Evolutionary conservation across 1,140 invertebrate species (phyloP), one percentile per base, ranked within the genome.

Genomic region (Sogatella furcifera): DNA sequence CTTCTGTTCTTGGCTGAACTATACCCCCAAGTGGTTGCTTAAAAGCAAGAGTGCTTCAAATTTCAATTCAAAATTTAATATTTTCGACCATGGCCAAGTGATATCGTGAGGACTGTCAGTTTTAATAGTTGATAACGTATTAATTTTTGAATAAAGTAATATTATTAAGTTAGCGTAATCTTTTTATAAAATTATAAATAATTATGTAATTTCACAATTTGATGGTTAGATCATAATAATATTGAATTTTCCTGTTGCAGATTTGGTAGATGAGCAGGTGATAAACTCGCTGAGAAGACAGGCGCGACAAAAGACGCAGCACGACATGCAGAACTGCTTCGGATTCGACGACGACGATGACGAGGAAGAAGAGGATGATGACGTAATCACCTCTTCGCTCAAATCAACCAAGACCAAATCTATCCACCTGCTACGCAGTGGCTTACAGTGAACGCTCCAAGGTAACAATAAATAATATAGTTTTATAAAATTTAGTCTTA

Each of bases 261-360:
- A 15, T 55, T 19, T 19, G n/a, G 52, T 54, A 38, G 22, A 61
- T 15, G 43, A 64, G 31, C 31, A 44, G 43, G 15, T 52, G 41
- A 59, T 56, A 1, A 41, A 10, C 46, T 17, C 14, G 8, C 38
- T 46, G 19, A 2, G 46, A 1, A 8, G 19, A 3, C 55, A 60
- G 38, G 43, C 31, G 17, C 31, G 24, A 22, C 59, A 52, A 14
- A 31, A 41, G 19, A 49, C 46, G 17, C 59, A 60, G 24, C 34
- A 66, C 28, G 62, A 89, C 67, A 86, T 89, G 76, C 81, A 84
- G 66, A 89, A 84, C 42, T 92, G 88, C 70, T 92, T 92, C 71
- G 90, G 89, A 15, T 92, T 92, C 76, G 88, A 91, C 73, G 88
- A 79, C 2, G 74, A 79, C 62, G 67, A 67, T 57, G 64, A 69